Evolutionary conservation across 2,888 invertebrate species (phyloP), one percentile per base, ranked within the genome.

Genomic region (Lymantria monacha): DNA sequence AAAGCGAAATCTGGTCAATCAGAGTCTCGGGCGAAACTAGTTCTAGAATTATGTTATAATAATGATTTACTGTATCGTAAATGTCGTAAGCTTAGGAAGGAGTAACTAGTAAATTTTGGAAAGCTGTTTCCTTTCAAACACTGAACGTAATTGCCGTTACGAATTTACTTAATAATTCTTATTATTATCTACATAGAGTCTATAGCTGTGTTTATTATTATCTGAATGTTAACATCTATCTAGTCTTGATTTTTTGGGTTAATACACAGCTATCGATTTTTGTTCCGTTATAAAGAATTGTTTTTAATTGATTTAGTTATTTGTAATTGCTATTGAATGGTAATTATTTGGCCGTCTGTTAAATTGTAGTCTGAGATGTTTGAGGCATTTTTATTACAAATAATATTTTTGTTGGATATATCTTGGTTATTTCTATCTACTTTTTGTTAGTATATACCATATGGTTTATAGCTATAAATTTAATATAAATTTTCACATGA

Each of bases 241-340:
- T 44, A 11, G n/a, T 22, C 43, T 46, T 0, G 10, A 42, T 46
- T 46, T n/a, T n/a, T 55, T 63, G 49, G 64, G 66, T 69, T 68
- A 74, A 74, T 72, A 74, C 72, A 61, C 50, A 63, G 64, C 74
- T 80, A 76, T 76, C 70, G 69, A 72, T 75, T 74, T 70, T 70
- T 60, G 57, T 67, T 65, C 66, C 68, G 72, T 65, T 66, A 59
- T 72, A 59, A 57, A 48, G 55, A 61, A 61, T 62, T 50, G 48
- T 15, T 42, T 48, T 49, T 50, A 49, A 55, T 57, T 55, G 48
- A 51, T 33, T 33, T 33, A 33, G 33, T 33, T 9, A 33, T 33
- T 33, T 33, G 10, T 33, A 33, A 33, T 33, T 33, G 33, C 33
- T 33, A 10, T 33, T 33, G 5, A 14, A 7, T 30, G 43, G 3